phyloP scores from a whole-genome alignment of 2,888 invertebrate genomes.

The Ormia ochracea region DNA sequence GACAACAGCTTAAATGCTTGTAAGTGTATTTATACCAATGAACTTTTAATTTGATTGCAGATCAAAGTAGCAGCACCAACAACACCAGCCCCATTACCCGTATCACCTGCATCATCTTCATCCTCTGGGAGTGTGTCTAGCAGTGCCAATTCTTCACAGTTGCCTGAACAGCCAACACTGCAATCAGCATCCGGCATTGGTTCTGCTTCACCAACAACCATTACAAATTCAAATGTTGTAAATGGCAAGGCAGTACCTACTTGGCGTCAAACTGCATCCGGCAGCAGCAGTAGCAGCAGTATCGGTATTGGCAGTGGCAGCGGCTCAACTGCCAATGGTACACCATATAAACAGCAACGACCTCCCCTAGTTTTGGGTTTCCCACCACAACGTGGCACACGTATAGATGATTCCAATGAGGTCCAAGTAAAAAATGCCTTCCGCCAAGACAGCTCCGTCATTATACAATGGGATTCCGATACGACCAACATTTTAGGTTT shows the following conservation, averaged over 20 bases:
- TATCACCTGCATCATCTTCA: constrained; percentile 50
- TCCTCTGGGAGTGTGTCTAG: constrained; percentile 40
- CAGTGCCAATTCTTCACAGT: constrained; percentile 42
- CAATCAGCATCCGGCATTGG: constrained; percentile 63
- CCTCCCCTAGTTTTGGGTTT: constrained; percentile 86
- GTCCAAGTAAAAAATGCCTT: constrained; percentile 91
- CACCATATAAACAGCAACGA: constrained; percentile 78
- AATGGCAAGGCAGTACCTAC: constrained; percentile 70
- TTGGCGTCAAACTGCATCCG: constrained; percentile 71
- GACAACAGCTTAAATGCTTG: not conserved
- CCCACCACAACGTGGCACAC: constrained; percentile 82
- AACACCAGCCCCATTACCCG: constrained; percentile 55
- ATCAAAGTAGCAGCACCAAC: constrained; percentile 51
- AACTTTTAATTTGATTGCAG: constrained; percentile 42
- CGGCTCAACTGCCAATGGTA: constrained; percentile 70
- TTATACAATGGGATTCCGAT: constrained; percentile 94
- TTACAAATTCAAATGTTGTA: constrained; percentile 68
- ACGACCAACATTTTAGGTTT: constrained; percentile 92
- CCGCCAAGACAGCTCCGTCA: constrained; percentile 88
- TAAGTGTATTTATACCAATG: not conserved
- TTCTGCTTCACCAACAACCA: constrained; percentile 54
- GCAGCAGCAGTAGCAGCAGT: constrained; percentile 39
- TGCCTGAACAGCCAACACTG: constrained; percentile 60
- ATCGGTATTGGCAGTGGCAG: constrained; percentile 29
- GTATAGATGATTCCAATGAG: constrained; percentile 83